Evolutionary conservation across 2,797 vertebrate genomes (phyloP).

Genomic region (Eidolon dupreanum): DNA sequence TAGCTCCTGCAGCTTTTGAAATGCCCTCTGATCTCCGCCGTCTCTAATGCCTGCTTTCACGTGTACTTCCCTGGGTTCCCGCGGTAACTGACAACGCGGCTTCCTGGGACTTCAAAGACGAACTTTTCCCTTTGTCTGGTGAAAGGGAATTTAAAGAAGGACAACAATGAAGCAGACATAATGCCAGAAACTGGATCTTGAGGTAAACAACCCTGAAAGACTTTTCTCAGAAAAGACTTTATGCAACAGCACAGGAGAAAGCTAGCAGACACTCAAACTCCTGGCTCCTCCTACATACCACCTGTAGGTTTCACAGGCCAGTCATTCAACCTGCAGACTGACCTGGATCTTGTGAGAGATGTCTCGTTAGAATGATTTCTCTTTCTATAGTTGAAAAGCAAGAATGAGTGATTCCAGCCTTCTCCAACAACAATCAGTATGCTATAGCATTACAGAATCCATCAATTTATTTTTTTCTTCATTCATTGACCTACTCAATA

Average conservation of each 20-base stretch:
- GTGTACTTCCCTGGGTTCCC: conserved; percentile 71
- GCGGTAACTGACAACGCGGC: conserved; percentile 72
- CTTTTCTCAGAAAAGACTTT: neutral
- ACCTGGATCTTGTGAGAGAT: neutral
- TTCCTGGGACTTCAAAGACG: conserved; percentile 82
- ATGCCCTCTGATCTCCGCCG: conserved; percentile 80
- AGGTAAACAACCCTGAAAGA: conserved; percentile 60
- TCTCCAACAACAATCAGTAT: neutral
- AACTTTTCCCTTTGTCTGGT: conserved; percentile 75
- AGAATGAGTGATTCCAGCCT: neutral
- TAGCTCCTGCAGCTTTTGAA: conserved; percentile 69
- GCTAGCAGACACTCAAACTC: neutral
- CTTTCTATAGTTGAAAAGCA: neutral
- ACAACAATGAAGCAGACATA: conserved; percentile 28
- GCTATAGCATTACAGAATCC: neutral
- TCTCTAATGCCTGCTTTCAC: conserved; percentile 74
- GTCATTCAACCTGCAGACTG: neutral
- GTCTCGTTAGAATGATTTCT: neutral
- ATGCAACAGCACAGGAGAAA: neutral
- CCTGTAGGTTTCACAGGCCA: neutral
- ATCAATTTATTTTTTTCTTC: neutral
- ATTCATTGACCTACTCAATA: neutral
- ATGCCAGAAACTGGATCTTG: neutral
- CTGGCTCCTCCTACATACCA: neutral
- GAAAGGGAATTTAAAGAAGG: conserved; percentile 58